Conservation (phyloP, 2,888 invertebrate genomes). For the Trachelus iudaicus region DNA sequence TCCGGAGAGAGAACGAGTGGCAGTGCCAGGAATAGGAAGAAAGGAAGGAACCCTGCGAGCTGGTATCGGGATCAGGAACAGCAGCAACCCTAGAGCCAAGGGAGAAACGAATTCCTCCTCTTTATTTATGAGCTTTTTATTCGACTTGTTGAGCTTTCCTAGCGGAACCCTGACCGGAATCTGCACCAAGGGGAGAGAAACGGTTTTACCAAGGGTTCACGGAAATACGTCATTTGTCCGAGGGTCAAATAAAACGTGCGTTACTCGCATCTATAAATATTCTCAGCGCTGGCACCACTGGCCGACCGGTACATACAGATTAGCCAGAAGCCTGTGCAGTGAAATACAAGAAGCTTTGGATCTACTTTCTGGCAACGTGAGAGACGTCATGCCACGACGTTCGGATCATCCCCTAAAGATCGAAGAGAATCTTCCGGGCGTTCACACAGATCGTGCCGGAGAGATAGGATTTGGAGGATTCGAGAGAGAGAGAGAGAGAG, state of each 20-base stretch:
- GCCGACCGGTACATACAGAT: neutral
- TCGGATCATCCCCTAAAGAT: neutral
- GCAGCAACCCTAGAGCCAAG: slow-evolving; percentile 30
- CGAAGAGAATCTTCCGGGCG: neutral
- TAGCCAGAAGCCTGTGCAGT: no score
- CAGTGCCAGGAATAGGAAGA: slow-evolving; percentile 9
- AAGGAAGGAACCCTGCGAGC: neutral
- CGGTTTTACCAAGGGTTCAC: neutral
- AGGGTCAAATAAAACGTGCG: neutral
- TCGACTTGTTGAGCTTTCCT: slow-evolving; percentile 63
- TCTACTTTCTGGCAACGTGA: neutral
- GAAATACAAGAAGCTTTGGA: neutral
- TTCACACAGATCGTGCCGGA: neutral
- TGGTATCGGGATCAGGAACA: neutral
- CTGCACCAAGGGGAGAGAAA: neutral
- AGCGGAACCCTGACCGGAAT: slow-evolving; percentile 6
- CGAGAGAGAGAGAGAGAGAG: no score
- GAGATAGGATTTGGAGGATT: neutral
- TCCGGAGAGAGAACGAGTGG: slow-evolving; percentile 30
- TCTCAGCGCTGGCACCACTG: neutral
- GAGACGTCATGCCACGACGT: neutral
- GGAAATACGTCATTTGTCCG: neutral
- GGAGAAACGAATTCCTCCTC: slow-evolving; percentile 48
- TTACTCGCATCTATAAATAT: neutral
- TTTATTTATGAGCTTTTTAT: slow-evolving; percentile 67